Percentiles rank a stretch among this genome's conserved stretches.
Conservation (phyloP, 1,140 invertebrate species). For the Teleopsis dalmanni region DNA sequence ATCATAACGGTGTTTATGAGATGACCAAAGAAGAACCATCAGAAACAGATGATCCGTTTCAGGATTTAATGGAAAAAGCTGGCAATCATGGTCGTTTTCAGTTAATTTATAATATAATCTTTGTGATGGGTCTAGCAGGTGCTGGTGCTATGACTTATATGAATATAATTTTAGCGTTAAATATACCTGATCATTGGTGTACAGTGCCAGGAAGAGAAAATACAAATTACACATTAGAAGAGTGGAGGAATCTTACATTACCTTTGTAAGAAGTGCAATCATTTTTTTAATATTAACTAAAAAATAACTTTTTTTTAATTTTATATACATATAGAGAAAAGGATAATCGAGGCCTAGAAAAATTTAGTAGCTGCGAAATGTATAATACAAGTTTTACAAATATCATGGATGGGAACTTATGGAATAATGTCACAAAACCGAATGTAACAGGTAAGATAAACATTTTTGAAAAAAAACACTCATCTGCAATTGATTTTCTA, state of each 20-base stretch:
- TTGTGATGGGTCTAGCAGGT: slow-evolving; percentile 41
- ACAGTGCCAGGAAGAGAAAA: slow-evolving; percentile 45
- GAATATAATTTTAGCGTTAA: slow-evolving; percentile 48
- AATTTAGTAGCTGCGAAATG: slow-evolving; percentile 40
- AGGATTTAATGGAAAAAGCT: slow-evolving; percentile 46
- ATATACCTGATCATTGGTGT: slow-evolving; percentile 52
- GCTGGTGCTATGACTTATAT: slow-evolving; percentile 45
- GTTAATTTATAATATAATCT: slow-evolving; percentile 45
- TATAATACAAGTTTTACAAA: slow-evolving; percentile 37
- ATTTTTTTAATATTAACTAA: not conserved
- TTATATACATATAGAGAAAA: slow-evolving; percentile 19
- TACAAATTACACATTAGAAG: slow-evolving; percentile 44
- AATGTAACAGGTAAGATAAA: slow-evolving; percentile 27
- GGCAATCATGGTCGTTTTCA: slow-evolving; percentile 50
- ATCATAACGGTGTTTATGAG: too few relatives aligned
- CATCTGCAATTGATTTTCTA: not conserved
- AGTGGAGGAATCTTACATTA: slow-evolving; percentile 48
- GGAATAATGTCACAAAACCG: slow-evolving; percentile 21
- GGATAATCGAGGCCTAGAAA: slow-evolving; percentile 31
- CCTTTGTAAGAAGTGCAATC: slow-evolving; percentile 41
- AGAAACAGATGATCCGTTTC: slow-evolving; percentile 45
- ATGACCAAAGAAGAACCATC: too few relatives aligned
- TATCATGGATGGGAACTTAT: slow-evolving; percentile 26
- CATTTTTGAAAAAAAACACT: not conserved
- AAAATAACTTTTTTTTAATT: not conserved